phyloP scores from a whole-genome alignment of 2,797 vertebrate species.

The Poecilia gillii region DNA sequence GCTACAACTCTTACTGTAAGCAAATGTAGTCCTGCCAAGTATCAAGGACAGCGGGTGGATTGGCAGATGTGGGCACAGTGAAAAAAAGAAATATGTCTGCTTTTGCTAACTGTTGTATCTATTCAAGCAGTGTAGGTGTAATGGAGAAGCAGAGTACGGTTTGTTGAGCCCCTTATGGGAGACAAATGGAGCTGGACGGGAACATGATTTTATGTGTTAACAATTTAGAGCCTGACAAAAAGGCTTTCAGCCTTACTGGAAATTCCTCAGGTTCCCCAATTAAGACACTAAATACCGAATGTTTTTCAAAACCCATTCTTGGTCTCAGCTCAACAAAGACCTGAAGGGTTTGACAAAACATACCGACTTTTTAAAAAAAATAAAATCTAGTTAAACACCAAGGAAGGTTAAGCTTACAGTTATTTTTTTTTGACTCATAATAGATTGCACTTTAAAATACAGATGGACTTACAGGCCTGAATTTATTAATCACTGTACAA shows the following conservation, averaged over 20 bases:
- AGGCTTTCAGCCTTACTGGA: conserved; percentile 32
- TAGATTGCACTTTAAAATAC: neutral
- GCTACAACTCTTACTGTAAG: conserved; percentile 46
- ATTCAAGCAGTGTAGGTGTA: conserved; percentile 59
- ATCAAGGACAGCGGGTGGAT: conserved; percentile 61
- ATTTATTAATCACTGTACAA: neutral
- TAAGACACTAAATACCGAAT: conserved; percentile 44
- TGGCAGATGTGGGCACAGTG: conserved; percentile 52
- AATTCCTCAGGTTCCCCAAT: conserved; percentile 36
- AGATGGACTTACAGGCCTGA: neutral
- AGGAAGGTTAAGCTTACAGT: neutral
- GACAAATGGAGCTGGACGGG: conserved; percentile 69
- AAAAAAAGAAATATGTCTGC: conserved; percentile 62
- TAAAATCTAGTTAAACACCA: neutral
- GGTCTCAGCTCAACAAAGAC: conserved; percentile 20
- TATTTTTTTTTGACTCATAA: neutral
- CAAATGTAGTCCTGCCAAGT: conserved; percentile 70
- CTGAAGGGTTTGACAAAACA: conserved; percentile 11
- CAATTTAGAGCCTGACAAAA: conserved; percentile 48
- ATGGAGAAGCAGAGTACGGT: conserved; percentile 58
- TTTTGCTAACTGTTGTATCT: conserved; percentile 63
- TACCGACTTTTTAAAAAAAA: conserved; percentile 3
- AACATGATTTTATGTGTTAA: conserved; percentile 63
- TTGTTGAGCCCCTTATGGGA: conserved; percentile 63
- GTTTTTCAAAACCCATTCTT: conserved; percentile 18